These are phyloP conservation scores for Coilia nasus DNA, from an alignment of 2,797 vertebrate genomes.

Conservation along the genomic window DNA sequence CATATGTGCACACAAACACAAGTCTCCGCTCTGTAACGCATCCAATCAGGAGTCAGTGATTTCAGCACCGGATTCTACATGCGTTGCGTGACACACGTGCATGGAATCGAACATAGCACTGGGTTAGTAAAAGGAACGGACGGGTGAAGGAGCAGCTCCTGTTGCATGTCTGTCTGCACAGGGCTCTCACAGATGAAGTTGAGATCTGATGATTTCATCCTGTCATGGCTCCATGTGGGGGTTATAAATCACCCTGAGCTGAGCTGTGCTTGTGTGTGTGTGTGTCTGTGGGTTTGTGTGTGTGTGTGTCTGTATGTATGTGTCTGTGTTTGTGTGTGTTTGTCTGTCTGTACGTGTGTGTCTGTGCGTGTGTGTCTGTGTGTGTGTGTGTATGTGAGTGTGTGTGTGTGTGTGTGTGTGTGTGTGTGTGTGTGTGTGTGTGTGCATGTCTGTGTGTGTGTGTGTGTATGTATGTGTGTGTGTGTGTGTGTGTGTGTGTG, in stretches of 20 bases:
- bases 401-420: background rate
- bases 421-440: constrained; percentile 28
- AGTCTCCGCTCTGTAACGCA: background rate
- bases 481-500: background rate
- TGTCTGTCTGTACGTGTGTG: too few species aligned
- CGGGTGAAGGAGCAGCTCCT: background rate
- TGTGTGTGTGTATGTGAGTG: too few species aligned
- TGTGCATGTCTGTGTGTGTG: constrained; percentile 30
- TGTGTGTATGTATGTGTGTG: background rate
- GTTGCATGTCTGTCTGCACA: background rate
- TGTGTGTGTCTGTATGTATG: too few species aligned
- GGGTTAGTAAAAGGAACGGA: too few species aligned
- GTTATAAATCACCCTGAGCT: constrained; percentile 8
- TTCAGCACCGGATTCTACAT: background rate
- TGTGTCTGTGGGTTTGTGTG: too few species aligned
- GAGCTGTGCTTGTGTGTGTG: background rate
- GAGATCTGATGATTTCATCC: constrained; percentile 1
- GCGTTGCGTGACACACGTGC: background rate
- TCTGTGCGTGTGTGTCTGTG: too few species aligned
- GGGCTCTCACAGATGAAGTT: background rate
- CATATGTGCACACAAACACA: background rate
- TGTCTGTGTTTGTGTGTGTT: too few species aligned
- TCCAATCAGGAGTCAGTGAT: background rate
- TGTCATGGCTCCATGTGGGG: background rate
- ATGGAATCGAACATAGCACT: too few species aligned